phyloP scores from a whole-genome alignment of 2,888 invertebrate genomes.

The Listrodromus nycthemerus region DNA sequence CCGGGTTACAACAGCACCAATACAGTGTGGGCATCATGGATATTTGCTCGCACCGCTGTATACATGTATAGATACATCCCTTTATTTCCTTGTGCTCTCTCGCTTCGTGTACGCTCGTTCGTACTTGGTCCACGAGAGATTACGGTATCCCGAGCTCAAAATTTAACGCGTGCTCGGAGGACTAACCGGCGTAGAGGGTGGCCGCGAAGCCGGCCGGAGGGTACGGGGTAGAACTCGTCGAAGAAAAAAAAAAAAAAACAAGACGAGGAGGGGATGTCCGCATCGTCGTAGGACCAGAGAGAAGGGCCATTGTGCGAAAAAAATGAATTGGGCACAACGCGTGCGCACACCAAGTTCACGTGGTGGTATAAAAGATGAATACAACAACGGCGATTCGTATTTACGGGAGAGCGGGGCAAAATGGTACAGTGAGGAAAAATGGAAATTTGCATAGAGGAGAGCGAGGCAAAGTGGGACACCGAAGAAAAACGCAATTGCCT shows the following conservation, averaged over 20 bases:
- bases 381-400: conserved; percentile 19
- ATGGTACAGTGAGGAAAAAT: too few relatives aligned
- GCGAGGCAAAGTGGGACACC: too few relatives aligned
- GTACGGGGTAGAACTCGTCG: conserved; percentile 8
- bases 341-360: conserved; percentile 57
- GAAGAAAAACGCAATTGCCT: too few relatives aligned
- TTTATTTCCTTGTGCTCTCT: conserved; percentile 15
- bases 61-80: conserved; percentile 19
- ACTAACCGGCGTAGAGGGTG: conserved; percentile 57
- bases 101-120: not conserved
- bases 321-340: conserved; percentile 74
- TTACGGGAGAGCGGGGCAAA: too few relatives aligned
- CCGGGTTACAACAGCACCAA: conserved; percentile 49
- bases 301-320: conserved; percentile 76
- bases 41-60: conserved; percentile 17
- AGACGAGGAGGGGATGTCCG: conserved; percentile 34
- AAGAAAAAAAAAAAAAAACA: conserved; percentile 33
- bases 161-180: conserved; percentile 41
- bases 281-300: conserved; percentile 53
- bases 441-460: not conserved
- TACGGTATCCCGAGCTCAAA: conserved; percentile 30
- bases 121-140: conserved; percentile 41
- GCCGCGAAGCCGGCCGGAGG: conserved; percentile 18
- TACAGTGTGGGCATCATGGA: conserved; percentile 30
- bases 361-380: conserved; percentile 40